phyloP scores from a whole-genome alignment of 2,113 vertebrate genomes.

The Danio rerio region GRCz12tu NC_133200.1:16185001-16185500 shows the following conservation, averaged over 20 bases:
- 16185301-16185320: constrained; percentile 46
- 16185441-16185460: constrained; percentile 67
- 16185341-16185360: constrained; percentile 68
- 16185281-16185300: constrained; percentile 53
- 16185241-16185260: background rate
- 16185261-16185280: constrained; percentile 62
- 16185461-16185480: background rate
- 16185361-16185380: constrained; percentile 62
- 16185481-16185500: background rate
- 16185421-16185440: constrained; percentile 70
- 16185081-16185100: constrained; percentile 80
- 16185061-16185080: constrained; percentile 85
- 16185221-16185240: background rate
- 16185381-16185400: constrained; percentile 72
- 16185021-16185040: constrained; percentile 80
- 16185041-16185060: constrained; percentile 72
- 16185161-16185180: constrained; percentile 74
- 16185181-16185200: constrained; percentile 71
- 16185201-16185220: constrained; percentile 68
- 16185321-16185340: constrained; percentile 56
- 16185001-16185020: constrained; percentile 76
- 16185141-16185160: constrained; percentile 70
- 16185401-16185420: constrained; percentile 73
- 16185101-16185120: constrained; percentile 77
- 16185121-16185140: constrained; percentile 76